Conservation (phyloP, 2,797 vertebrate species). For the Chiroxiphia lanceolata region DNA sequence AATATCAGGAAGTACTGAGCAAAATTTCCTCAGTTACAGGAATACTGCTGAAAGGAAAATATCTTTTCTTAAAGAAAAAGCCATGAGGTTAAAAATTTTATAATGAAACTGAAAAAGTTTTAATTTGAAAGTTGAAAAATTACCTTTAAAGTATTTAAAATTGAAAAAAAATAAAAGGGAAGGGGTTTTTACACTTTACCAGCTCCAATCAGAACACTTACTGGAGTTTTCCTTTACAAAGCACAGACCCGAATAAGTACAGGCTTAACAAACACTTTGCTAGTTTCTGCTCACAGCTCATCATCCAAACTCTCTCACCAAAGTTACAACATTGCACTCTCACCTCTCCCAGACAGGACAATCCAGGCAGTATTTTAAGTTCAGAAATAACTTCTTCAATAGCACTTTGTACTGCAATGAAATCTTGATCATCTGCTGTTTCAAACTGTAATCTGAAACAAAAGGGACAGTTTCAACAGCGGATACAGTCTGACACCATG, state of each 20-base stretch:
- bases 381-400: slow-evolving; percentile 86
- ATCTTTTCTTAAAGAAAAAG: not conserved
- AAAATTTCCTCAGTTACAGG: not conserved
- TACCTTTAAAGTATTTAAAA: not conserved
- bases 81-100: not conserved
- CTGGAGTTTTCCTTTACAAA: not conserved
- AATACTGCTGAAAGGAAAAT: not conserved
- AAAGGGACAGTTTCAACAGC: not conserved
- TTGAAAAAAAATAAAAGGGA: not conserved
- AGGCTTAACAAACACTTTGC: not conserved
- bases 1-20: not conserved
- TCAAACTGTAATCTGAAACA: slow-evolving; percentile 77
- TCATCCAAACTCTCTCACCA: not conserved
- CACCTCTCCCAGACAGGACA: slow-evolving; percentile 78
- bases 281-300: not conserved
- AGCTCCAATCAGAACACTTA: not conserved
- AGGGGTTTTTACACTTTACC: not conserved
- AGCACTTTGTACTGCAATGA: slow-evolving; percentile 83
- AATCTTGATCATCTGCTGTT: slow-evolving; percentile 79
- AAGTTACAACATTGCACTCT: slow-evolving; percentile 53
- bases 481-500: fast-evolving
- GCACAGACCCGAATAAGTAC: not conserved
- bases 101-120: not conserved
- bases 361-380: slow-evolving; percentile 81
- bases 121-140: not conserved